Evolutionary conservation across 2,888 invertebrate species (phyloP).

Genomic region (Oscheius sp.): DNA sequence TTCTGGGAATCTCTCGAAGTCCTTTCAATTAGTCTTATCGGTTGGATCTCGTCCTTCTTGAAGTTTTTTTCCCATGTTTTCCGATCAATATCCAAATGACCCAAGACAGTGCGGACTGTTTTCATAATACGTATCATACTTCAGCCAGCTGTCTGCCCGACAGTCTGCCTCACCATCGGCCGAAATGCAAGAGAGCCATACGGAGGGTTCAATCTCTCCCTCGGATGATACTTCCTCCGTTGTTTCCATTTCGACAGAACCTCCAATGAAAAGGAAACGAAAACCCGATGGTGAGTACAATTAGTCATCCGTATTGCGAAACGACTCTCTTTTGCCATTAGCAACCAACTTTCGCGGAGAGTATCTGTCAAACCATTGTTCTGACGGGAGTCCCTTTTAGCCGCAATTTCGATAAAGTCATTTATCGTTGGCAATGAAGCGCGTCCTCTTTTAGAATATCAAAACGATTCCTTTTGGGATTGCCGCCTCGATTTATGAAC

Average conservation of each 20-base stretch:
- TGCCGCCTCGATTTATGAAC: background rate
- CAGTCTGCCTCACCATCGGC: slow-evolving; percentile 23
- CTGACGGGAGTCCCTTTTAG: slow-evolving; percentile 26
- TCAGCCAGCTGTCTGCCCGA: slow-evolving; percentile 28
- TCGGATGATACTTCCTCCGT: slow-evolving; percentile 28
- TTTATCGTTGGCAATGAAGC: slow-evolving; percentile 29
- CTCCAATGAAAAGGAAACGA: slow-evolving; percentile 28
- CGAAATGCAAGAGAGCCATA: slow-evolving; percentile 24
- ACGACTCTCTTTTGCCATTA: slow-evolving; percentile 12
- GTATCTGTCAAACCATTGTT: slow-evolving; percentile 6
- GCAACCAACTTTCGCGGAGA: slow-evolving; percentile 12
- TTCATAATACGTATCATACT: no score
- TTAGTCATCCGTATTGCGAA: slow-evolving; percentile 14
- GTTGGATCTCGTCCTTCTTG: background rate
- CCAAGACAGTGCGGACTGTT: no score
- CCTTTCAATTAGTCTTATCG: slow-evolving; percentile 14
- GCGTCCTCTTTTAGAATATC: slow-evolving; percentile 24
- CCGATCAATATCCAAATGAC: no score
- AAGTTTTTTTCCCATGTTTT: slow-evolving; percentile 2
- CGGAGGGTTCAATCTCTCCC: slow-evolving; percentile 29
- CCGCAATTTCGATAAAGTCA: slow-evolving; percentile 27
- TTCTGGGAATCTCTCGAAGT: background rate
- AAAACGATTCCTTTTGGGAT: slow-evolving; percentile 9
- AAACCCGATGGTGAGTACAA: slow-evolving; percentile 31
- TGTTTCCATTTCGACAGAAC: slow-evolving; percentile 5